Evolutionary conservation across 2,113 vertebrate species (phyloP), one percentile per base, ranked within the genome.

Genomic region (Oreocharis arfaki): DNA sequence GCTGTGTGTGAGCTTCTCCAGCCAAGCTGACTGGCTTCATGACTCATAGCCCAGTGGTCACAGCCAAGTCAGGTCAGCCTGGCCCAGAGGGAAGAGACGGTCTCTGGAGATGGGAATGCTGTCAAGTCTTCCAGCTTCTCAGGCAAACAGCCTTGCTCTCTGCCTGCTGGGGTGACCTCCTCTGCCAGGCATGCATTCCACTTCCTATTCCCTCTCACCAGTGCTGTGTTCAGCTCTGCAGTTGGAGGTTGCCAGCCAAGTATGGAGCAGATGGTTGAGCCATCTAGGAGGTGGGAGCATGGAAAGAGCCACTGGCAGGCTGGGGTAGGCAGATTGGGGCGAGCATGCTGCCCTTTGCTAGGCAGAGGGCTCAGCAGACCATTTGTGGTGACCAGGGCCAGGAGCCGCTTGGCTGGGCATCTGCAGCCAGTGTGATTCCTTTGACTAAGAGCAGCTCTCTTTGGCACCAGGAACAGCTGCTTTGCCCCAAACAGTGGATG

Each of bases 1-100:
- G 50, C 84, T 83, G 75, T 12, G 75, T 12, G 55, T 1, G 78
- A 76, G 59, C 35, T 50, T 89, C 81, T 81, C 41, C 84, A 87
- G 88, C 82, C 3, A 0, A 41, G 57, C 96, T 93, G 84, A 70
- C n/a, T n/a, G n/a, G n/a, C n/a, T n/a, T n/a, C n/a, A 87, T 94
- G 93, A 96, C 93, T 96, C 87, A 97, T 39, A 69, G 94, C 22
- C 1, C 55, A 10, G 84, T 2, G 20, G 16, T 85, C 78, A 53
- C 81, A 90, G 93, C 91, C 92, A 93, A 96, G 91, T 85, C 87
- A 35, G 96, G 84, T 89, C 96, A 94, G 94, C 87, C 70, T 80
- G 90, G 90, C 82, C 95, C 93, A 65, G 35, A 86, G 87, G 87
- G 85, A 94, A 90, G 84, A 85, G 84, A 59, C 0, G 0, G 41